Base-by-base conservation (phyloP, 2,888 invertebrate genomes). In the Dynastes grantii region DNA sequence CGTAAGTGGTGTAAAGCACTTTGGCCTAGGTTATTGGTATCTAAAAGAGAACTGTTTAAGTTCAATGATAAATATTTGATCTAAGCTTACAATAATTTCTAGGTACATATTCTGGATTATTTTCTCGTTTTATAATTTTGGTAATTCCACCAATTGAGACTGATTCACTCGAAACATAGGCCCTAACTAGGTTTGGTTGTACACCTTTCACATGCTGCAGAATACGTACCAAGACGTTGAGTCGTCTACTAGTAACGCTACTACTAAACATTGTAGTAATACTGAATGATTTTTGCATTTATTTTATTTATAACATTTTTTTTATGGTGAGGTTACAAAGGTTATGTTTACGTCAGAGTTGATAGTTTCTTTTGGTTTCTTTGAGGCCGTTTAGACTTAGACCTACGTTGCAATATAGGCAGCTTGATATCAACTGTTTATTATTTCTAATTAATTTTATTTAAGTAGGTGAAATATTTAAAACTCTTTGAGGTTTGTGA, bases 41-140 rank as follows among this genome's bases (percentile, higher is more conserved):
- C 93, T 87, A 90, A 85, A 87, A 84, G 45, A 65, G 73, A 27
- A 37, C n/a, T 64, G 32, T 13, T 76, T 71, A 9, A 64, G 27
- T 79, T 64, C 2, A 40, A 65, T 63, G 51, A 32, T 65, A 53
- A 76, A 77, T 55, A n/a, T 55, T 29, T 70, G 27, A 63, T 82
- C 49, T 77, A 76, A 80, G 92, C 94, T 94, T 91, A 96, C 96
- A 90, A 87, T 95, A 96, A 84, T 94, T 93, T 84, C 91, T 90
- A 8, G 98, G 98, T n/a, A 98, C 96, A 87, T 95, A 93, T 90
- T 97, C 95, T 2, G 93, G 92, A 86, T 93, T 91, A 84, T 92
- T 92, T 0, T 96, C 92, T 65, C 88, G 85, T 80, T 88, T 90
- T n/a, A 93, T 85, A 75, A 91, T 90, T 87, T 94, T 95, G 51